These are phyloP conservation scores for Hyposoter didymator DNA, from an alignment of 2,888 invertebrate genomes.

Conservation along the genomic window DNA sequence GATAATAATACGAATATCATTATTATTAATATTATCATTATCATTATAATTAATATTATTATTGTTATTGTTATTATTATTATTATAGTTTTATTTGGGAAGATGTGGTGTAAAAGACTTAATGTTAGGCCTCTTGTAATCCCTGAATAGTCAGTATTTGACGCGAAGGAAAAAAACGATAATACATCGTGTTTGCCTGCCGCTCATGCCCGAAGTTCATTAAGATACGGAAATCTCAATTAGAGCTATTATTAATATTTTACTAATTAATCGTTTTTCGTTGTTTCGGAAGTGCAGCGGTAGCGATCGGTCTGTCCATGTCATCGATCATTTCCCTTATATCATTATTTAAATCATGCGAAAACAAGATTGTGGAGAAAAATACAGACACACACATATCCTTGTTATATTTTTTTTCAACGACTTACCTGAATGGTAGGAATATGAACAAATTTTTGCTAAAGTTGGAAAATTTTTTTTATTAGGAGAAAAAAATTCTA, in stretches of 20 bases:
- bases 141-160: constrained; percentile 63
- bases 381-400: constrained; percentile 7
- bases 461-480: constrained; percentile 24
- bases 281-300: background rate
- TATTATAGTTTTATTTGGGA: constrained; percentile 30
- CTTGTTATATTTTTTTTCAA: constrained; percentile 41
- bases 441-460: constrained; percentile 26
- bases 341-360: constrained; percentile 40
- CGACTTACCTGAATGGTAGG: constrained; percentile 27
- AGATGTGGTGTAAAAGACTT: constrained; percentile 27
- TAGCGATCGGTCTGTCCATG: constrained; percentile 1
- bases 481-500: constrained; percentile 39
- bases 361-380: constrained; percentile 1
- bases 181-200: constrained; percentile 51
- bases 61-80: constrained; percentile 33
- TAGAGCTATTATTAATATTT: constrained; percentile 15
- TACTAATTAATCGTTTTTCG: constrained; percentile 24
- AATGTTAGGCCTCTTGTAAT: constrained; percentile 10
- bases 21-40: constrained; percentile 17
- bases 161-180: constrained; percentile 43
- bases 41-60: constrained; percentile 23
- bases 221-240: constrained; percentile 33
- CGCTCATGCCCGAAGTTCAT: constrained; percentile 46
- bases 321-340: constrained; percentile 21
- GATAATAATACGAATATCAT: constrained; percentile 6